Percentiles rank a stretch among this genome's conserved stretches.
Evolutionary conservation across 2,888 invertebrate species (phyloP).

Genomic region (Microchrysa polita): DNA sequence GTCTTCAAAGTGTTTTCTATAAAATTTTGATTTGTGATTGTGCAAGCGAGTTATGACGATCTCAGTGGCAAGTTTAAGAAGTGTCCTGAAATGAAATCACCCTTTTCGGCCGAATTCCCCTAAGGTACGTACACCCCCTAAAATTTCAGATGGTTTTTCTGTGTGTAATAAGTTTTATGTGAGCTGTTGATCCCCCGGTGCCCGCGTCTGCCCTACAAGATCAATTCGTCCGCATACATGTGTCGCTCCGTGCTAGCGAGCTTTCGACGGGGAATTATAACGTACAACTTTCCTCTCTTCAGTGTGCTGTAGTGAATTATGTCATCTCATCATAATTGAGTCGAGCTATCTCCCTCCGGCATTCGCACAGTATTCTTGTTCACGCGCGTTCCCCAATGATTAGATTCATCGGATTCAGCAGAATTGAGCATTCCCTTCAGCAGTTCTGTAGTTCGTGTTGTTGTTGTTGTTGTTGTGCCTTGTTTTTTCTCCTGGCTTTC

Average conservation of each 20-base stretch:
- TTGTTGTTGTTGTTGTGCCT: not conserved
- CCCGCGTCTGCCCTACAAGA: not conserved
- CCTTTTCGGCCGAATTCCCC: not conserved
- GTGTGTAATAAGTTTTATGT: constrained; percentile 8
- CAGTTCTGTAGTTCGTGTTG: not conserved
- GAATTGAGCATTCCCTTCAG: not conserved
- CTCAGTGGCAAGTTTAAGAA: no score
- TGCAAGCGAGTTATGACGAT: no score
- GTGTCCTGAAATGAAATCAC: not conserved
- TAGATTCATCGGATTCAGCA: no score
- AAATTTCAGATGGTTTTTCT: not conserved
- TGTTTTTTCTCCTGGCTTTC: not conserved
- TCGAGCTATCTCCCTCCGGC: not conserved
- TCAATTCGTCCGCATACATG: constrained; percentile 3
- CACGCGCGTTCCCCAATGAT: not conserved
- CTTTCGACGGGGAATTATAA: constrained; percentile 38
- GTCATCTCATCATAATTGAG: constrained; percentile 27
- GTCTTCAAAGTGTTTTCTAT: no score
- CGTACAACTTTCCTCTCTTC: constrained; percentile 13
- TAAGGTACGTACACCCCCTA: constrained; percentile 15
- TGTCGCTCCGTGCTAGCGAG: not conserved
- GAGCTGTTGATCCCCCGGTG: not conserved
- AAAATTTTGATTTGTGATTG: no score
- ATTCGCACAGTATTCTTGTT: not conserved
- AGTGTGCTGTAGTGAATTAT: constrained; percentile 1